phyloP scores from a whole-genome alignment of 1,140 invertebrate genomes.

The Asbolus verrucosus region DNA sequence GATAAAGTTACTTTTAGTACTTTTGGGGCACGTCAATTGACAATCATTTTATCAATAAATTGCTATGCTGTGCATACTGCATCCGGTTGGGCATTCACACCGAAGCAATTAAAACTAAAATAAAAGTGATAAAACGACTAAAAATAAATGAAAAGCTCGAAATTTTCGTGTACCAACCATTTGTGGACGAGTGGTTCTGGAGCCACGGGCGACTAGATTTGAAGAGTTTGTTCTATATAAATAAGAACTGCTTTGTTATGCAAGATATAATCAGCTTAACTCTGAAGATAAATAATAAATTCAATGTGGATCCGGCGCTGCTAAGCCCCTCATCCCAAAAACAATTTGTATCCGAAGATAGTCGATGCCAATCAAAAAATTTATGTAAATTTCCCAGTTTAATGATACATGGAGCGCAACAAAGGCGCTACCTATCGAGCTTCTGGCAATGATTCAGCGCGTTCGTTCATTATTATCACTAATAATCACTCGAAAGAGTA shows the following conservation, averaged over 20 bases:
- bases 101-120: too few relatives aligned
- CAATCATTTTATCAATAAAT: too few relatives aligned
- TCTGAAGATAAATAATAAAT: constrained; percentile 13
- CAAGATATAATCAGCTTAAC: constrained; percentile 18
- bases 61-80: too few relatives aligned
- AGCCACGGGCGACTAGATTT: background rate
- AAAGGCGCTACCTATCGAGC: constrained; percentile 13
- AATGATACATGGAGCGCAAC: constrained; percentile 13
- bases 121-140: too few relatives aligned
- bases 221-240: background rate
- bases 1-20: too few relatives aligned
- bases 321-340: constrained; percentile 11
- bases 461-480: constrained; percentile 15
- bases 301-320: constrained; percentile 8
- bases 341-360: constrained; percentile 13
- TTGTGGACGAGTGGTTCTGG: constrained; percentile 1
- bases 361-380: constrained; percentile 31
- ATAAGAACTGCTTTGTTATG: constrained; percentile 9
- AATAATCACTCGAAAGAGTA: constrained; percentile 11
- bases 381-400: constrained; percentile 30
- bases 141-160: too few relatives aligned
- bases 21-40: too few relatives aligned
- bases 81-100: too few relatives aligned
- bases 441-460: constrained; percentile 32
- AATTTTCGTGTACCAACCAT: too few relatives aligned